Evolutionary conservation across 2,888 invertebrate genomes (phyloP), one percentile per base, ranked within the genome.

Genomic region (Eristalinus aeneus): DNA sequence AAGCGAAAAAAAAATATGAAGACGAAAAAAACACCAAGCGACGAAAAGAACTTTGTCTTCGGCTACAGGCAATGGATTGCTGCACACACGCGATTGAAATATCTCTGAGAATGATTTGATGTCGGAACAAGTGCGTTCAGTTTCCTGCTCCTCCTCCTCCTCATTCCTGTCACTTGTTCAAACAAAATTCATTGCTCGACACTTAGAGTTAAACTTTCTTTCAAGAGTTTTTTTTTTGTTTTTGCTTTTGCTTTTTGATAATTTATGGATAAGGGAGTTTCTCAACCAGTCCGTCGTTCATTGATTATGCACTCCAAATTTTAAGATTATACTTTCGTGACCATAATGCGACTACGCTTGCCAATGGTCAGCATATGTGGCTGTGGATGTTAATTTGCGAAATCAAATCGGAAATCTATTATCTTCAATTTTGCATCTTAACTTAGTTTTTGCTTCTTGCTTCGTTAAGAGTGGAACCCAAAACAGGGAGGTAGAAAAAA

Each of bases 11-110:
- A 65, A 63, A 71, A 63, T 77, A 56, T 54, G 60, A 63, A 67
- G 74, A 58, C n/a, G n/a, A n/a, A 61, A 76, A 76, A 39, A 75
- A 27, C 27, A 27, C 27, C 2, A 27, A 27, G 27, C 5, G 27
- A 27, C 27, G 5, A 58, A 74, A 72, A 68, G 76, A 78, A 65
- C 74, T 73, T 76, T 76, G 69, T 77, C 81, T 73, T 81, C 69
- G 34, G 34, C 58, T 68, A 68, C 60, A 54, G 58, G 39, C 63
- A 76, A 73, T 67, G 68, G 53, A 56, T 23, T 56, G 56, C 60
- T 80, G 76, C 54, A 73, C 81, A 81, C 85, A 85, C 85, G 85
- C 85, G 81, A 85, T 80, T 77, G 53, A 73, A 81, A 73, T 76
- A 32, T 61, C 39, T 46, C 64, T 68, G 63, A 76, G 84, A 63